Evolutionary conservation across 2,797 vertebrate genomes (phyloP).

Genomic region (Anomalospiza imberbis): DNA sequence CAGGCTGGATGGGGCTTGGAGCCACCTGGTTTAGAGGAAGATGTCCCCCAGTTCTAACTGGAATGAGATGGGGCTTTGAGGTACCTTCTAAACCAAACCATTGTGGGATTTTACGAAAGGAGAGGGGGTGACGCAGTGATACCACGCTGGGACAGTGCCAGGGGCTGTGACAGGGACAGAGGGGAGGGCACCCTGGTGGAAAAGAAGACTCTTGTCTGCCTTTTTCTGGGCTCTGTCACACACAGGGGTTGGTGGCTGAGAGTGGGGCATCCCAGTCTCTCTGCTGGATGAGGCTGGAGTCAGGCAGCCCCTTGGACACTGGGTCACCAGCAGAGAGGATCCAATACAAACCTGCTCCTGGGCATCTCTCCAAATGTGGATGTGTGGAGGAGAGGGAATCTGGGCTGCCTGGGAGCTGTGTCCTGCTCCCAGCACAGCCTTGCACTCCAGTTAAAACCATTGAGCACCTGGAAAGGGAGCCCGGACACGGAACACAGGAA

Average conservation of each 20-base stretch:
- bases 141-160: fast-evolving
- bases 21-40: fast-evolving
- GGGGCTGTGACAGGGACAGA: neutral
- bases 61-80: neutral
- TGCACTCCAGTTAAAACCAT: neutral
- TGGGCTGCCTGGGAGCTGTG: neutral
- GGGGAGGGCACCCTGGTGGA: neutral
- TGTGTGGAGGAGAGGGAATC: neutral
- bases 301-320: neutral
- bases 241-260: neutral
- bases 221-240: neutral
- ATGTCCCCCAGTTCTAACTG: neutral
- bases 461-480: fast-evolving
- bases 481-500: neutral
- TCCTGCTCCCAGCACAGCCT: neutral
- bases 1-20: neutral
- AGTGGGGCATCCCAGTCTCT: fast-evolving
- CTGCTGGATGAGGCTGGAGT: fast-evolving
- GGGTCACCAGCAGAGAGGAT: neutral
- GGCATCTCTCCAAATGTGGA: neutral
- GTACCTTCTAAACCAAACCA: neutral
- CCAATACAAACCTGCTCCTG: neutral
- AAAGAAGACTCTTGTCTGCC: neutral
- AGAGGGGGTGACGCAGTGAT: neutral
- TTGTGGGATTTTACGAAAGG: neutral